A percentile compares a stretch with the other conserved stretches of the same genome.
phyloP scores from a whole-genome alignment of 2,113 vertebrate species.

The Boulengeromyrus knoepffleri region DNA sequence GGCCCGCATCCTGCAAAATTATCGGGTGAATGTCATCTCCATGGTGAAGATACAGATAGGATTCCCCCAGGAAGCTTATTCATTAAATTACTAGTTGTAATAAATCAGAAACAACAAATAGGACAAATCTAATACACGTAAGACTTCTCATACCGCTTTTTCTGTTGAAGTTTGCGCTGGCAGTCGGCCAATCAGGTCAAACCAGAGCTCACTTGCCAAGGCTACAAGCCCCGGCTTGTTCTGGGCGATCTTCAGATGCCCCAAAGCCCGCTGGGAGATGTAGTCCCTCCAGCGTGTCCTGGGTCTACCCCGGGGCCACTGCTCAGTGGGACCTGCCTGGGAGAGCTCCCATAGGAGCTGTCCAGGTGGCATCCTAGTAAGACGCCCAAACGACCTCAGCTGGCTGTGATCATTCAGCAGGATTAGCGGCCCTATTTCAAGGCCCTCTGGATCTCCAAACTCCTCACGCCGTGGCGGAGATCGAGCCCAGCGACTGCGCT shows the following conservation, averaged over 20 bases:
- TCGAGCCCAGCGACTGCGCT: not conserved
- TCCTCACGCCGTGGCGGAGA: not conserved
- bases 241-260: not conserved
- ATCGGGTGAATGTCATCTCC: not conserved
- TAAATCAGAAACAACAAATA: not conserved
- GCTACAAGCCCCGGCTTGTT: not conserved
- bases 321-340: not conserved
- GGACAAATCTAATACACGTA: not conserved
- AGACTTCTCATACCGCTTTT: not conserved
- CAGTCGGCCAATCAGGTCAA: not conserved
- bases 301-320: not conserved
- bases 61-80: not conserved
- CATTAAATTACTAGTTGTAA: not conserved
- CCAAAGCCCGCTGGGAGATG: not conserved
- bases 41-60: not conserved
- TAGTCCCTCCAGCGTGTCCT: not conserved
- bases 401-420: not conserved
- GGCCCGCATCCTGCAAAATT: not conserved
- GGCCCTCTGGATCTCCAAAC: not conserved
- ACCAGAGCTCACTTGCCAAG: not conserved
- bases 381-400: not conserved
- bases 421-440: not conserved
- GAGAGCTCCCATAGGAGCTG: not conserved
- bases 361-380: not conserved
- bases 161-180: not conserved